Percentiles rank a stretch among this genome's conserved stretches.
Evolutionary conservation across 2,888 invertebrate genomes (phyloP).

Genomic region (Monopis laevigella): DNA sequence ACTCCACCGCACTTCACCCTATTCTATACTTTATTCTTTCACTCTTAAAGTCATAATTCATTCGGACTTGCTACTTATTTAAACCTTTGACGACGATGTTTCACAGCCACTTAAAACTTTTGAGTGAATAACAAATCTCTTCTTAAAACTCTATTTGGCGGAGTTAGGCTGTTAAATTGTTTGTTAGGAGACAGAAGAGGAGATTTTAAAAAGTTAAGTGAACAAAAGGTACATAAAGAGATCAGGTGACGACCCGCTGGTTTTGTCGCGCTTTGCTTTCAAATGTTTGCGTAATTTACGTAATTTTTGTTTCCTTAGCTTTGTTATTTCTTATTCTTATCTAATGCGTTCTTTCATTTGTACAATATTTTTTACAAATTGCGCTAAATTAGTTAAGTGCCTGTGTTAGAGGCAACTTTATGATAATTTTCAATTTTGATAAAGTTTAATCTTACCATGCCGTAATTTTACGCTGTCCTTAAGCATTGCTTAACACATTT

Average conservation of each 20-base stretch:
- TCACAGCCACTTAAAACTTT: slow-evolving; percentile 65
- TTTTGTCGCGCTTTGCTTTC: slow-evolving; percentile 10
- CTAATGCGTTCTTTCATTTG: too few relatives aligned
- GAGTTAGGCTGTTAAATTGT: slow-evolving; percentile 61
- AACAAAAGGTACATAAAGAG: slow-evolving; percentile 42
- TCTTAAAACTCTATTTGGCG: slow-evolving; percentile 53
- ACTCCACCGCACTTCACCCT: slow-evolving; percentile 22
- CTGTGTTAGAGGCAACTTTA: too few relatives aligned
- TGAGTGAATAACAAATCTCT: slow-evolving; percentile 64
- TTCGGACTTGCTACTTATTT: slow-evolving; percentile 35
- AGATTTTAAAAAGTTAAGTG: slow-evolving; percentile 48
- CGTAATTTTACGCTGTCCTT: too few relatives aligned
- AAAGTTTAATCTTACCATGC: too few relatives aligned
- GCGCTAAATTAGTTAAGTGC: too few relatives aligned
- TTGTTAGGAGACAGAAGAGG: slow-evolving; percentile 41
- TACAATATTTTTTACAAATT: too few relatives aligned
- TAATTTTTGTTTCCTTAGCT: slow-evolving; percentile 11
- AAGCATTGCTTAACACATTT: too few relatives aligned
- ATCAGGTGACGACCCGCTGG: slow-evolving; percentile 26
- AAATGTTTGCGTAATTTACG: slow-evolving; percentile 11
- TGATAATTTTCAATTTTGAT: too few relatives aligned
- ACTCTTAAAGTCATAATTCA: slow-evolving; percentile 28
- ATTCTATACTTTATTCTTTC: slow-evolving; percentile 30
- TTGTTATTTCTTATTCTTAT: slow-evolving; percentile 5
- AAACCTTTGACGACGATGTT: slow-evolving; percentile 59